A percentile compares a stretch with the other conserved stretches of the same genome.
These are phyloP conservation scores for Ischnura elegans DNA, from an alignment of 2,888 invertebrate species.

Conservation along the genomic window DNA sequence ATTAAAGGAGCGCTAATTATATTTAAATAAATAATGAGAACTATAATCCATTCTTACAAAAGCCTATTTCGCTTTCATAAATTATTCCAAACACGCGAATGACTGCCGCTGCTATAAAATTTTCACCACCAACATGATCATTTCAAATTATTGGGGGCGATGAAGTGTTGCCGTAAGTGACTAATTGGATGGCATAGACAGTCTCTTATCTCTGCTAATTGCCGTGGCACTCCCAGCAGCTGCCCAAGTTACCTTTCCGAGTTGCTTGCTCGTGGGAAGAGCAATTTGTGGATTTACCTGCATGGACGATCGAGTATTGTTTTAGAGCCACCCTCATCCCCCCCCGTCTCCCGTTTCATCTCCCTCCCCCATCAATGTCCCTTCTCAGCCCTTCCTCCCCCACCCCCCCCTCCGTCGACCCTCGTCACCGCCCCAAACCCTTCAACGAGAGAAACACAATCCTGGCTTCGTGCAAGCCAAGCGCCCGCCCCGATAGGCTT, in stretches of 20 bases:
- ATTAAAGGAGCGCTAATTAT: too few species aligned
- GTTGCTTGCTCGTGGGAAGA: not conserved
- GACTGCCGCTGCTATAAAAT: too few species aligned
- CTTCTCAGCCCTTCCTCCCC: not conserved
- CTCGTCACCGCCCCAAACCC: constrained; percentile 18
- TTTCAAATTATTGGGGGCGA: too few species aligned
- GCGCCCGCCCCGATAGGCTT: constrained; percentile 38
- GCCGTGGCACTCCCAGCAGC: not conserved
- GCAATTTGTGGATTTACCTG: not conserved
- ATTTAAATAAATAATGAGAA: too few species aligned
- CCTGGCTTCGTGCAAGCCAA: constrained; percentile 41
- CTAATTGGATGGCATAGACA: not conserved
- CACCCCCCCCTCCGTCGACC: not conserved
- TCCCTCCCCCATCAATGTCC: not conserved
- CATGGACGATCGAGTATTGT: not conserved
- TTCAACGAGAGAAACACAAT: constrained; percentile 42
- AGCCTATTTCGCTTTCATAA: too few species aligned
- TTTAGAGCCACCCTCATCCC: not conserved
- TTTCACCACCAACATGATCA: too few species aligned
- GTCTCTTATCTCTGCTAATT: not conserved
- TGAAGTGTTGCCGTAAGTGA: too few species aligned
- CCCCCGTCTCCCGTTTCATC: constrained; percentile 35
- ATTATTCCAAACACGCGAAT: too few species aligned
- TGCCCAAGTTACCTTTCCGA: not conserved
- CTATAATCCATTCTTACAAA: too few species aligned